phyloP scores from a whole-genome alignment of 2,888 invertebrate species.

The Xestia ashworthii region DNA sequence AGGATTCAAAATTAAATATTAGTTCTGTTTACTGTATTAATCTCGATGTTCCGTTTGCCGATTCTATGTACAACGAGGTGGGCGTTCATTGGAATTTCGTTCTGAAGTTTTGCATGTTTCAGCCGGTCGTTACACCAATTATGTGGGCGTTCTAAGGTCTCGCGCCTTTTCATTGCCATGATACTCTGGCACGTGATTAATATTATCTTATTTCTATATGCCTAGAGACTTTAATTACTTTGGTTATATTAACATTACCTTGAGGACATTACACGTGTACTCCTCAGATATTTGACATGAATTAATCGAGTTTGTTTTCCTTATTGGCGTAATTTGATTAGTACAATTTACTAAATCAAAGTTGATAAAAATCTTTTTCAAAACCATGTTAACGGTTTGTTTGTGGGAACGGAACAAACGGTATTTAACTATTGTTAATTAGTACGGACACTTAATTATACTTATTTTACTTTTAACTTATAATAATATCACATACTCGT shows the following conservation, averaged over 20 bases:
- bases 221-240: background rate
- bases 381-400: no score
- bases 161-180: constrained; percentile 18
- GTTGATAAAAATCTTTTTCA: background rate
- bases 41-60: background rate
- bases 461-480: no score
- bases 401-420: no score
- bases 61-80: constrained; percentile 13
- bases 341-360: background rate
- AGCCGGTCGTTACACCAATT: constrained; percentile 33
- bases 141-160: constrained; percentile 32
- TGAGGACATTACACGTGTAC: background rate
- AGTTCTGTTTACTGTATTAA: constrained; percentile 8
- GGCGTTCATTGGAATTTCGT: constrained; percentile 28
- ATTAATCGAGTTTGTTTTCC: background rate
- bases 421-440: no score
- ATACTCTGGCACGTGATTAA: constrained; percentile 5
- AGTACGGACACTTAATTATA: no score
- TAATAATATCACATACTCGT: no score
- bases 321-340: background rate
- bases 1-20: background rate
- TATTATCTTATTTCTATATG: constrained; percentile 18
- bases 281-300: background rate
- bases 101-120: constrained; percentile 28
- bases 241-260: background rate